These are phyloP conservation scores for Brachypalpus laphriformis DNA, from an alignment of 2,888 invertebrate genomes.

Conservation along the genomic window DNA sequence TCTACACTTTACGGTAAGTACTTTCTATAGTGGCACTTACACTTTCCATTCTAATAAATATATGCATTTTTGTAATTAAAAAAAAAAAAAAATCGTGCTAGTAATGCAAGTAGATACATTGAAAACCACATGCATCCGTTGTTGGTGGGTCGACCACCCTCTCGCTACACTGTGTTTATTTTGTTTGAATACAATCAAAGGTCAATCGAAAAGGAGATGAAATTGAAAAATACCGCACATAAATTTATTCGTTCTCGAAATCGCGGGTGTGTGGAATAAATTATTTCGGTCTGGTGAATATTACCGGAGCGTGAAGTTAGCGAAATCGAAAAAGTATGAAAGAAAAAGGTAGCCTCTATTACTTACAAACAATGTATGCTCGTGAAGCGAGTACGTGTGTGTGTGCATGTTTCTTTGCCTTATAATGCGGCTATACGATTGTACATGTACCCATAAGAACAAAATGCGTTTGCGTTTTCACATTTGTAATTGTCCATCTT, in stretches of 20 bases:
- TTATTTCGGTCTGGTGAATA: conserved; percentile 83
- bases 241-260: conserved; percentile 70
- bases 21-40: not conserved
- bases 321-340: conserved; percentile 77
- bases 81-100: not conserved
- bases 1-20: too few species aligned
- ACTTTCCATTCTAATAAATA: not conserved
- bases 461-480: conserved; percentile 62
- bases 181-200: conserved; percentile 58
- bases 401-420: conserved; percentile 14
- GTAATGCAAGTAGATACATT: conserved; percentile 1
- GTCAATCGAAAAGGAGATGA: conserved; percentile 73
- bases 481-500: conserved; percentile 69
- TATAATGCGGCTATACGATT: conserved; percentile 33
- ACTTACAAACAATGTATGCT: conserved; percentile 54
- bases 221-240: conserved; percentile 73
- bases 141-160: conserved; percentile 30
- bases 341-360: conserved; percentile 47
- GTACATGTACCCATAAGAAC: conserved; percentile 32
- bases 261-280: conserved; percentile 82
- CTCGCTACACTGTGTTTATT: not conserved
- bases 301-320: conserved; percentile 83
- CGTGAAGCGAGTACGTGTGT: conserved; percentile 17
- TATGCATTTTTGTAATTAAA: not conserved
- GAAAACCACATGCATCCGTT: conserved; percentile 26